phyloP scores from a whole-genome alignment of 2,797 vertebrate genomes.

The Oreochromis mossambicus region DNA sequence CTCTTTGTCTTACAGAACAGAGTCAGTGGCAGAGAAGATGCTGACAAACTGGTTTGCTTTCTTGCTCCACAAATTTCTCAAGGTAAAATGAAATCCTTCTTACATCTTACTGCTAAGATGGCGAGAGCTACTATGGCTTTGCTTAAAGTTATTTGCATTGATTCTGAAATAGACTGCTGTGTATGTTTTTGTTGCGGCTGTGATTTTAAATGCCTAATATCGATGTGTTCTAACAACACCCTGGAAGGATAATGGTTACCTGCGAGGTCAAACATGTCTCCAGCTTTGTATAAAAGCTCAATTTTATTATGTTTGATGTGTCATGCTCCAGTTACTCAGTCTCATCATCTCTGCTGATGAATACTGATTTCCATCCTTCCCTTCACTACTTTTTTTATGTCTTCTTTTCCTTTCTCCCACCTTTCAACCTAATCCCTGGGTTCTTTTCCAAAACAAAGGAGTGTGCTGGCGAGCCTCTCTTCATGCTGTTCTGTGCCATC shows the following conservation, averaged over 20 bases:
- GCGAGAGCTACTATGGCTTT: neutral
- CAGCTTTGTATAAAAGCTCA: neutral
- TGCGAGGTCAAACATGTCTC: neutral
- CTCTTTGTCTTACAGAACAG: conserved; percentile 79
- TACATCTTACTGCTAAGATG: conserved; percentile 20
- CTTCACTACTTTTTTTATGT: neutral
- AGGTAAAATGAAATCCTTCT: conserved; percentile 77
- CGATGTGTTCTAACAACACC: conserved; percentile 8
- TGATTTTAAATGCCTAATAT: conserved; percentile 12
- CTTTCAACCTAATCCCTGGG: conserved; percentile 33
- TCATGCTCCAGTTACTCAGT: neutral
- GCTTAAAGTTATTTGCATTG: conserved; percentile 9
- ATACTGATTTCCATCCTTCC: conserved; percentile 18
- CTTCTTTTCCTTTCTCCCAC: conserved; percentile 14
- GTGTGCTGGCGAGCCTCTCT: conserved; percentile 91
- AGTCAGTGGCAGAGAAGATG: conserved; percentile 98
- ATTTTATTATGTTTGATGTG: conserved; percentile 8
- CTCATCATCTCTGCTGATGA: conserved; percentile 7
- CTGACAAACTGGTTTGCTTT: conserved; percentile 98
- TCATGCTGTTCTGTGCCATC: conserved; percentile 96
- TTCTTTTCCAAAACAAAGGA: conserved; percentile 75
- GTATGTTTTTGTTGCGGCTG: neutral
- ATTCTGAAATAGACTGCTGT: conserved; percentile 28
- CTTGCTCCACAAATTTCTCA: conserved; percentile 93
- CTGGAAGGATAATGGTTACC: neutral